These are phyloP conservation scores for Diarsia mendica DNA, from an alignment of 2,888 invertebrate genomes.

Conservation along the genomic window DNA sequence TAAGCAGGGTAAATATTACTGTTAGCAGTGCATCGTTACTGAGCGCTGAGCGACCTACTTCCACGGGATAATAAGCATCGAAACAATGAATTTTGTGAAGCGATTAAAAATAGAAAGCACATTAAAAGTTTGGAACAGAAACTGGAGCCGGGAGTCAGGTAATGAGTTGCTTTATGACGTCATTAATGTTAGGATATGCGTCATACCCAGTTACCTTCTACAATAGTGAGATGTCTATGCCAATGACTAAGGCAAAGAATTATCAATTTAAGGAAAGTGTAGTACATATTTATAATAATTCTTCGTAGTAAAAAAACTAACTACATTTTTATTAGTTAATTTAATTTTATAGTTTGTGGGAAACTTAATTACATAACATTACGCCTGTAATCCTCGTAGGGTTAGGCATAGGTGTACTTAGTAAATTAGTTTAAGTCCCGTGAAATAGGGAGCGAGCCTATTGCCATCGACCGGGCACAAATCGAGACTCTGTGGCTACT, in stretches of 20 bases:
- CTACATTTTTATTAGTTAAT: too few relatives aligned
- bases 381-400: too few relatives aligned
- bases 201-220: not conserved
- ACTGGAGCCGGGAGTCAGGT: slow-evolving; percentile 29
- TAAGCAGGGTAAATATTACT: slow-evolving; percentile 54
- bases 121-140: slow-evolving; percentile 54
- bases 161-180: slow-evolving; percentile 50
- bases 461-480: too few relatives aligned
- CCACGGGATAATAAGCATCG: slow-evolving; percentile 58
- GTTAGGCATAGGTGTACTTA: too few relatives aligned
- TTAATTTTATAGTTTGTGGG: too few relatives aligned
- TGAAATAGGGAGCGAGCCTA: too few relatives aligned
- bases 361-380: too few relatives aligned
- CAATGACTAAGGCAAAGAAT: not conserved
- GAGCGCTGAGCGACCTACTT: slow-evolving; percentile 56
- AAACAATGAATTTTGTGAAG: slow-evolving; percentile 58
- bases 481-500: too few relatives aligned
- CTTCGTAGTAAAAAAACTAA: too few relatives aligned
- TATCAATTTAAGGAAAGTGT: not conserved
- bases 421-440: too few relatives aligned
- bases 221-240: not conserved
- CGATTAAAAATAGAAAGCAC: slow-evolving; percentile 57
- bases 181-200: slow-evolving; percentile 35
- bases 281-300: too few relatives aligned
- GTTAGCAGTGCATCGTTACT: slow-evolving; percentile 52